Conservation (phyloP, 2,113 vertebrate genomes). For the Empidonax traillii region DNA sequence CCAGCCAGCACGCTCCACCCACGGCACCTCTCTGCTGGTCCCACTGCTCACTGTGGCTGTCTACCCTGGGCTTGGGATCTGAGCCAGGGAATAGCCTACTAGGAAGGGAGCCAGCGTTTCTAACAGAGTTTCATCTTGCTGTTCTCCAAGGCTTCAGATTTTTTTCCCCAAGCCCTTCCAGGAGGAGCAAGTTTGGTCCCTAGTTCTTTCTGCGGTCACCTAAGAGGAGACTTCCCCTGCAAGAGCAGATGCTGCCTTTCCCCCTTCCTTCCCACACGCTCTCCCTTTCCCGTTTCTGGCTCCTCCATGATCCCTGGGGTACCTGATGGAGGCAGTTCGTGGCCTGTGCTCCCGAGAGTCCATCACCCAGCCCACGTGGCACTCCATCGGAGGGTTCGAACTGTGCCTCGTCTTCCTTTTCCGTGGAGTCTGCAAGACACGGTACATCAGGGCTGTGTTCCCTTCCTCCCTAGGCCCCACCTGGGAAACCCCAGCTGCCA, state of each 20-base stretch:
- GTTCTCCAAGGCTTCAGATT: not conserved
- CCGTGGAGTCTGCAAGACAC: slow-evolving; percentile 85
- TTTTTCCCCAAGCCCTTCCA: not conserved
- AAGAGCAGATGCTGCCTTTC: not conserved
- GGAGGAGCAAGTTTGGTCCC: not conserved
- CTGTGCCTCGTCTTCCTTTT: slow-evolving; percentile 98
- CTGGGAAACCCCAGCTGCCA: not conserved
- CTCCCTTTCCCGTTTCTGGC: not conserved
- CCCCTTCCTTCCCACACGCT: not conserved
- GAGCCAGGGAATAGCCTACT: not conserved
- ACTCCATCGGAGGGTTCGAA: slow-evolving; percentile 96
- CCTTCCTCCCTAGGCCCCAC: not conserved
- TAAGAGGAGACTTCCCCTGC: not conserved
- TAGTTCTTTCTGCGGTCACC: not conserved
- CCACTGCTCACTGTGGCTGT: not conserved
- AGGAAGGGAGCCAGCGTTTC: not conserved
- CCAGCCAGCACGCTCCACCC: not conserved
- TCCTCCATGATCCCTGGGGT: not conserved
- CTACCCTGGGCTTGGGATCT: not conserved
- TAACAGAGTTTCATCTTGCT: fast-evolving
- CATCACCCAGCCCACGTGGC: slow-evolving; percentile 99
- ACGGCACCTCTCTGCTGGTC: not conserved
- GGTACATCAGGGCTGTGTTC: fast-evolving
- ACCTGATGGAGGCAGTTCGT: slow-evolving; percentile 95
- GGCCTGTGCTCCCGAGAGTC: slow-evolving; percentile 96